Base-by-base conservation (phyloP, 2,113 vertebrate species). In the Gymnocephalus cernua region DNA sequence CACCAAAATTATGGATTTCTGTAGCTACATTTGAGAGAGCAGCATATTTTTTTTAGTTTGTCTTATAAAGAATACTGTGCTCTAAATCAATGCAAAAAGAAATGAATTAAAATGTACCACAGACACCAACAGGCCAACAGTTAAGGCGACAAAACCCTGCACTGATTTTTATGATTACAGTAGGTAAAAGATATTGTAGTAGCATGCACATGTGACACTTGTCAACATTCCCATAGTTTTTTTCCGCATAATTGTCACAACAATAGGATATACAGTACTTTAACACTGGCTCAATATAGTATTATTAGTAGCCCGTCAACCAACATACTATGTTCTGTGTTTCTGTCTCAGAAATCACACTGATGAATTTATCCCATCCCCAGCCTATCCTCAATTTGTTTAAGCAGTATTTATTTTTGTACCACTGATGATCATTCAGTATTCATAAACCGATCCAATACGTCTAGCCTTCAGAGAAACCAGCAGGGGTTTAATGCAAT, bases 351-450 rank as follows among this genome's bases (percentile, higher is more conserved):
- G 23, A 79, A 19, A 68, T 83, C 66, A 57, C 19, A 2, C 12
- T 29, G 13, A 68, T 76, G 54, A n/a, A 62, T 77, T 13, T 15
- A 51, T 62, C 51, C 38, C 21, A 59, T 82, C 50, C 44, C 29
- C 29, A 76, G 59, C 12, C 23, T 13, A 14, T 54, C 62, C 19
- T 75, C 27, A 48, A 41, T 70, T 56, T 62, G 38, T 65, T 75
- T 57, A 38, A 74, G 64, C 13, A 19, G 70, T 27, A 61, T 77
- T 80, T 48, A 65, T 87, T 63, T 86, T 58, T 69, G 10, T 59
- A 38, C 9, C 44, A 14, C 62, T 84, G 68, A 89, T 84, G 71
- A 85, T 74, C 56, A 47, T 67, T 88, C 47, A 82, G 83, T 59
- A 69, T 85, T 85, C 78, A 84, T 61, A 38, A 53, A 57, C 18